Evolutionary conservation across 2,113 vertebrate species (phyloP).

Genomic region (Deroptyus accipitrinus): DNA sequence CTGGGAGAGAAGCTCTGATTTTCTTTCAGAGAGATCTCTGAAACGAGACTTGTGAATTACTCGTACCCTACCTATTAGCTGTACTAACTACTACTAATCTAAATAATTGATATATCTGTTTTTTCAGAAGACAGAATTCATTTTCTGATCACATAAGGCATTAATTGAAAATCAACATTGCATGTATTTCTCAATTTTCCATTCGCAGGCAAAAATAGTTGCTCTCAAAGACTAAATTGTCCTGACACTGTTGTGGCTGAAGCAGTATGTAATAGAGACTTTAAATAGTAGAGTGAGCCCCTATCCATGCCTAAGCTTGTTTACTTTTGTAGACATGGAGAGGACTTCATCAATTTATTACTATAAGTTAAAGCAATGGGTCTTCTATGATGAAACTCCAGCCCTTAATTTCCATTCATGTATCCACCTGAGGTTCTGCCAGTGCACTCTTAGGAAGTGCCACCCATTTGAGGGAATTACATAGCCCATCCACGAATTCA

Average conservation of each 20-base stretch:
- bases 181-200: neutral
- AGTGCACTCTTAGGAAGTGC: neutral
- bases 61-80: neutral
- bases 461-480: too few species aligned
- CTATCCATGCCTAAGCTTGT: neutral
- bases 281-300: neutral
- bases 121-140: neutral
- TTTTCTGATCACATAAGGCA: neutral
- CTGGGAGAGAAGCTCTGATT: neutral
- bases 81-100: neutral
- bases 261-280: neutral
- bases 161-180: neutral
- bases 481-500: neutral
- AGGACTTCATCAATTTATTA: neutral
- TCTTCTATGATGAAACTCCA: neutral
- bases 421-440: neutral
- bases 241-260: neutral
- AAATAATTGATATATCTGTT: neutral
- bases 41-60: neutral
- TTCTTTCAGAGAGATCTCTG: neutral
- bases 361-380: neutral
- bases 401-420: neutral
- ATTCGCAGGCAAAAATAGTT: neutral
- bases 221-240: neutral
- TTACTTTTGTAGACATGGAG: neutral